Conservation (phyloP, 1,140 invertebrate genomes). For the Camponotus pennsylvanicus region DNA sequence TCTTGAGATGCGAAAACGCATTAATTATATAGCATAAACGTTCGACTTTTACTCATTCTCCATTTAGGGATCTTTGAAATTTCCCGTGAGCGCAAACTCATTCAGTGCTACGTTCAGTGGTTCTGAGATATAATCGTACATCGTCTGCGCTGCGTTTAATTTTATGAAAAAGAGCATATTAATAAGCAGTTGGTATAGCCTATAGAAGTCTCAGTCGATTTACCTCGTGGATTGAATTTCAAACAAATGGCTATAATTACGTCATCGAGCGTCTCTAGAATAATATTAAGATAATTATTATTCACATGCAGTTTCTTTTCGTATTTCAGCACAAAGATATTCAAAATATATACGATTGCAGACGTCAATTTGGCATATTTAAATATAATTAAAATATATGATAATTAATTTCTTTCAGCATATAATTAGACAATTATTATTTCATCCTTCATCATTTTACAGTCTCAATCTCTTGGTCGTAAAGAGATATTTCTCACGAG, state of each 20-base stretch:
- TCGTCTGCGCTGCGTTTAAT: conserved; percentile 38
- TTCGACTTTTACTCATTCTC: conserved; percentile 21
- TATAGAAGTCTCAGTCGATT: conserved; percentile 24
- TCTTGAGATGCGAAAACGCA: background rate
- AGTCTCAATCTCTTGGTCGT: background rate
- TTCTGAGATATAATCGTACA: conserved; percentile 37
- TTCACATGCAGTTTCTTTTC: background rate
- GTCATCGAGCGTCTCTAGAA: background rate
- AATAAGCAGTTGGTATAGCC: conserved; percentile 17
- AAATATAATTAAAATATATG: background rate
- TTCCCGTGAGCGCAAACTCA: conserved; percentile 10
- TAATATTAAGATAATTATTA: conserved; percentile 25
- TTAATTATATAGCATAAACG: conserved; percentile 53
- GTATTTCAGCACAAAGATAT: background rate
- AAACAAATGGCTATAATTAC: conserved; percentile 33
- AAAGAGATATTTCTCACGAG: background rate
- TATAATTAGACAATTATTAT: background rate
- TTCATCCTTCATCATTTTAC: background rate
- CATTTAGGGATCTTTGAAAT: conserved; percentile 38
- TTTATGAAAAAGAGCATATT: conserved; percentile 4
- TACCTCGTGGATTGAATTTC: background rate
- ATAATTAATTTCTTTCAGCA: background rate
- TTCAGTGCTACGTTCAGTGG: background rate
- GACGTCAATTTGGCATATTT: background rate
- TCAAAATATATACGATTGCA: background rate